A percentile compares a stretch with the other conserved stretches of the same genome.
These are phyloP conservation scores for Zootermopsis nevadensis DNA, from an alignment of 2,888 invertebrate species.

Conservation along the genomic window DNA sequence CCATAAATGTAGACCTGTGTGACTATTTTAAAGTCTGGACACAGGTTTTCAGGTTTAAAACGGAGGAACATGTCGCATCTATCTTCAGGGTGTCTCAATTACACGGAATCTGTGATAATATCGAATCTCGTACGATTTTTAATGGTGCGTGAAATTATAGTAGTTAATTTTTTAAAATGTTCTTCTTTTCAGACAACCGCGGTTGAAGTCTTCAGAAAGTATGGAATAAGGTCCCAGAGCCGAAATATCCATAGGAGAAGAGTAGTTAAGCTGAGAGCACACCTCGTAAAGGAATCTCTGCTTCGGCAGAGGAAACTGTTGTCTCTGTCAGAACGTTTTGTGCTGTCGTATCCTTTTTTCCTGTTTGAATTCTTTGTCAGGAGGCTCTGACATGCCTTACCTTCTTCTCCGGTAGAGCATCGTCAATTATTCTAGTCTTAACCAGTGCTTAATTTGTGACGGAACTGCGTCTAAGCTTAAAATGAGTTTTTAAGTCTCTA, in stretches of 20 bases:
- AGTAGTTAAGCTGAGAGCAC: not conserved
- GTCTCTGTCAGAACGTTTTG: too few relatives aligned
- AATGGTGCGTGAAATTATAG: not conserved
- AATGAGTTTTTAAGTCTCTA: not conserved
- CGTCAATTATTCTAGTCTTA: constrained; percentile 18
- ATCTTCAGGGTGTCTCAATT: too few relatives aligned
- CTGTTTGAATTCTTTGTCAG: not conserved
- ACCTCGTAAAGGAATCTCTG: not conserved
- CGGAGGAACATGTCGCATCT: too few relatives aligned
- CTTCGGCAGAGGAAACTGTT: not conserved
- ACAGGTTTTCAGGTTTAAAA: too few relatives aligned
- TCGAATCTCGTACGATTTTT: too few relatives aligned
- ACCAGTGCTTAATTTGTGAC: constrained; percentile 18
- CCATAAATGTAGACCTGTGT: too few relatives aligned
- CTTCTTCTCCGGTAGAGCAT: not conserved
- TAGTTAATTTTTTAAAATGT: not conserved
- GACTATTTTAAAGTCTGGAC: too few relatives aligned
- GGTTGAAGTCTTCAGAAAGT: constrained; percentile 20
- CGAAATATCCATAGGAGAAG: not conserved
- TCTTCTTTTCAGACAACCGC: not conserved
- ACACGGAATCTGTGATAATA: too few relatives aligned
- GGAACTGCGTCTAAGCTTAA: not conserved
- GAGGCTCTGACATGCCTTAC: not conserved
- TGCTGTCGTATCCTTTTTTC: not conserved
- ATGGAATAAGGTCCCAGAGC: not conserved